Evolutionary conservation across 2,888 invertebrate genomes (phyloP), one percentile per base, ranked within the genome.

Genomic region (Keiferia lycopersicella): DNA sequence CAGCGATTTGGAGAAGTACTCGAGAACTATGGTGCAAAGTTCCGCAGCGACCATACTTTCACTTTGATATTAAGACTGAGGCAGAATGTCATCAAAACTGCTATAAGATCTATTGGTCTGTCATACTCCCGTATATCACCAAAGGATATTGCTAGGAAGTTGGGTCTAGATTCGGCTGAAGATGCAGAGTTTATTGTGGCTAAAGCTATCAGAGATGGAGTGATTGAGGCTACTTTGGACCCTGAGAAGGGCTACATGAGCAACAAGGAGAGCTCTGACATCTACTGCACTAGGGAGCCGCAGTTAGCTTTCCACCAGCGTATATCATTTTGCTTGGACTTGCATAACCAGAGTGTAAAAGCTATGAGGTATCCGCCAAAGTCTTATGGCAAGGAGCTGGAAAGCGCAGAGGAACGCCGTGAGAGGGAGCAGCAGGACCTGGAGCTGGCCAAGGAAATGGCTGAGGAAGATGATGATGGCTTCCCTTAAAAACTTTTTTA

Each of bases 341-440:
- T 99, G 71, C 99, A 99, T 82, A 99, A 99, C 87, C 98, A 99
- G 88, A 99, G 99, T 87, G 99, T 99, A 67, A 99, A 98, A 87
- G 99, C 99, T 0, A 99, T 99, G 98, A 94, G 99, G 71, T 99
- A 99, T 91, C 99, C 99, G 20, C 99, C 99, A 0, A 99, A 99
- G 82, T 98, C 99, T 0, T 99, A 99, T 91, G 99, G 99, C 20
- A 98, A 98, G 81, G 99, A 99, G 84, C 92, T 99, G 66, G 99
- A 99, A 86, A 98, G 98, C 74, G 98, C 98, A 16, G 98, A 98
- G 88, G 98, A 99, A 79, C 94, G 99, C 61, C 93, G 99, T 65
- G 99, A 99, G 86, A 93, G 98, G 62, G 99, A 99, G 84, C 98
- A 99, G 79, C 98, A 99, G 86, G 99, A 99, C 88, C 92, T 99